Evolutionary conservation across 2,113 vertebrate genomes (phyloP).

Genomic region (Tricholaema leucomelas): DNA sequence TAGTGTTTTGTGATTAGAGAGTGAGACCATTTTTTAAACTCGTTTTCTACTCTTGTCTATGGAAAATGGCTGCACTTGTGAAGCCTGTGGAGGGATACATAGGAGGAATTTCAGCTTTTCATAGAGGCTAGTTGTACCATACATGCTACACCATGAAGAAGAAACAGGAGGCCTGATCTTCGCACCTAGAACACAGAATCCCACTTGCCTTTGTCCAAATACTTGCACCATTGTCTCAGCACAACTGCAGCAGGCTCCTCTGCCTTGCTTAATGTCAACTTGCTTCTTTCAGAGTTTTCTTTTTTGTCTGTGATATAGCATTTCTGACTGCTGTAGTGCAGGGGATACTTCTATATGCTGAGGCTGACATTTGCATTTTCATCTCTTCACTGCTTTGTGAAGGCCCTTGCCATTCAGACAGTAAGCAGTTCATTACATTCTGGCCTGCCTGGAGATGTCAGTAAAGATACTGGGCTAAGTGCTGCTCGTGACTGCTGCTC

Average conservation of each 20-base stretch:
- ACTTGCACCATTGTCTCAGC: too few species aligned
- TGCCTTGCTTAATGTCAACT: not conserved
- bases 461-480: not conserved
- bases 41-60: not conserved
- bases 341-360: not conserved
- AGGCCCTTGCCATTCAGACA: not conserved
- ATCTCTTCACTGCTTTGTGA: not conserved
- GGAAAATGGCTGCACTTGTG: not conserved
- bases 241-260: not conserved
- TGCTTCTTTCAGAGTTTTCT: not conserved
- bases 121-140: accelerated
- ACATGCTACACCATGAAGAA: not conserved
- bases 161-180: not conserved
- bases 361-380: not conserved
- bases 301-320: not conserved
- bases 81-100: not conserved
- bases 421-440: not conserved
- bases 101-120: not conserved
- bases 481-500: not conserved
- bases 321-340: not conserved
- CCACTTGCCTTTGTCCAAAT: not conserved
- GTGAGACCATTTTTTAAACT: not conserved
- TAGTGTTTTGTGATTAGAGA: not conserved
- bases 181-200: not conserved
- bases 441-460: not conserved